A percentile compares a stretch with the other conserved stretches of the same genome.
Evolutionary conservation across 2,888 invertebrate species (phyloP).

Genomic region (Drosophila suboccidentalis): DNA sequence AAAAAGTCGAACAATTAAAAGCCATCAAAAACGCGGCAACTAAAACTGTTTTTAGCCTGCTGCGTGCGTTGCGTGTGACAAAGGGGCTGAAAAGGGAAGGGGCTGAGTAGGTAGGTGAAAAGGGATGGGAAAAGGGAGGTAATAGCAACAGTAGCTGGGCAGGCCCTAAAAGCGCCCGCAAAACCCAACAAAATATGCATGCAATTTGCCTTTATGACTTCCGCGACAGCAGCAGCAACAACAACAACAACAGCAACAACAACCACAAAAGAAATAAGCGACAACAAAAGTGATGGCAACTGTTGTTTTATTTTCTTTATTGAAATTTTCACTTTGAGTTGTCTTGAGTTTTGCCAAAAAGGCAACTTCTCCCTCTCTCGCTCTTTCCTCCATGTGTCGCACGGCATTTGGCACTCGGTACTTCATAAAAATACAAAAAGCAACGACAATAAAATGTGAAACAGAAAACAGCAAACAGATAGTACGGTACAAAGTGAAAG

Average conservation of each 20-base stretch:
- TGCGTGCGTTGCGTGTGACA: slow-evolving; percentile 57
- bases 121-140: background rate
- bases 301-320: slow-evolving; percentile 54
- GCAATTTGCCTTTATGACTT: slow-evolving; percentile 78
- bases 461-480: slow-evolving; percentile 67
- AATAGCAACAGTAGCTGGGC: background rate
- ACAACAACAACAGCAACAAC: slow-evolving; percentile 51
- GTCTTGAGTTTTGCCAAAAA: slow-evolving; percentile 55
- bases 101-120: background rate
- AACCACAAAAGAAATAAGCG: slow-evolving; percentile 33
- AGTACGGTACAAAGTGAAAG: slow-evolving; percentile 79
- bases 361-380: slow-evolving; percentile 25
- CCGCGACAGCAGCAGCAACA: slow-evolving; percentile 68
- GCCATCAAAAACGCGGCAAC: slow-evolving; percentile 30
- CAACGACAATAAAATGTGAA: slow-evolving; percentile 58
- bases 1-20: slow-evolving; percentile 49
- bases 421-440: slow-evolving; percentile 56
- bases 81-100: background rate
- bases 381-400: background rate
- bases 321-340: slow-evolving; percentile 77
- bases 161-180: slow-evolving; percentile 19
- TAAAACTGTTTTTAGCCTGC: slow-evolving; percentile 41
- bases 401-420: slow-evolving; percentile 47
- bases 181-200: slow-evolving; percentile 56
- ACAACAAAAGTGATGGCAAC: slow-evolving; percentile 45